Base-by-base conservation (phyloP, 2,888 invertebrate species). In the Rhyacophila evoluta region DNA sequence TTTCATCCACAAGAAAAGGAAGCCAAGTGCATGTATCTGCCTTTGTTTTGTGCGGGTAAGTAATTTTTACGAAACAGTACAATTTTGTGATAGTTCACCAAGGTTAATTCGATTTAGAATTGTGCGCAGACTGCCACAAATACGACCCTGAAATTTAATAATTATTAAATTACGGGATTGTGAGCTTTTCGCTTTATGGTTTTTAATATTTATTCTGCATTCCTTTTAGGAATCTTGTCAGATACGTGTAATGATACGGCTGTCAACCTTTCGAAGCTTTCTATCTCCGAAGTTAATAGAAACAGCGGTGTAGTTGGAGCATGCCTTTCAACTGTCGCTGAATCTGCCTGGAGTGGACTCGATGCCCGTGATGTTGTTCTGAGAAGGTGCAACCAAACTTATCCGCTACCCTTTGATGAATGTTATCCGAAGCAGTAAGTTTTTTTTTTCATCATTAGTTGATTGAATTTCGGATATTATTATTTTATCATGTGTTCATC, bases 351-450 rank as follows among this genome's bases (percentile, higher is more conserved):
- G 79, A 70, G 67, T 12, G 74, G 77, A 36, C 84, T 86, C 36
- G 86, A 87, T 79, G 88, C 90, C 70, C 86, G 87, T 82, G 89
- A 89, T 84, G 89, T 88, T 87, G 89, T 89, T 87, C 88, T 95
- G 82, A 90, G 92, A 84, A 91, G 92, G 87, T 95, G 95, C 86
- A 89, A 88, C 82, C 95, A 95, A 87, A 87, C 89, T 27, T 90
- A 91, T 83, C 89, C 92, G 67, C 84, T 92, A 82, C 86, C 87
- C 79, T 95, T 95, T 88, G 89, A 91, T 86, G 89, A 91, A 87
- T 91, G 92, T 85, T 95, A 94, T 87, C 91, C 93, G 82, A 88
- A 91, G 84, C 86, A 89, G 93, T 93, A 85, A 90, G 91, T 89
- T 85, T 19, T 41, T 72, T 55, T 10, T 1, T 33, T 33, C 2